Conservation (phyloP, 2,113 vertebrate genomes). For the Ptilorrhoa leucosticta region DNA sequence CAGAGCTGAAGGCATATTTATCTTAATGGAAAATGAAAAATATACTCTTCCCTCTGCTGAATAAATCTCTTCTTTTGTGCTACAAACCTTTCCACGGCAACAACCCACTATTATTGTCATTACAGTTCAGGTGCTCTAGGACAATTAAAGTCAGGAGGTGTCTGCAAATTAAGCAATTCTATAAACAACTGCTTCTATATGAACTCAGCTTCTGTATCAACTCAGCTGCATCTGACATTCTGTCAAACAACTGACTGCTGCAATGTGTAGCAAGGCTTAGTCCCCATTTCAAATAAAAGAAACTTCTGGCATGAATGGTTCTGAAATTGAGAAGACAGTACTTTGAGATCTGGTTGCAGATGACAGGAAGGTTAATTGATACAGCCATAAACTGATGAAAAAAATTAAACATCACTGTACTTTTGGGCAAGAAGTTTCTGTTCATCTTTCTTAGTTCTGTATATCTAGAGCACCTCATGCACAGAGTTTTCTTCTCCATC, state of each 20-base stretch:
- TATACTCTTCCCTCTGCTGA: background rate
- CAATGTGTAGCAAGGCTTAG: background rate
- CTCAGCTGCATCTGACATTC: background rate
- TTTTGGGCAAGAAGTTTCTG: background rate
- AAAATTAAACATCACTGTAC: background rate
- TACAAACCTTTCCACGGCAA: background rate
- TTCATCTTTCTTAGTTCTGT: background rate
- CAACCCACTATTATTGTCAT: background rate
- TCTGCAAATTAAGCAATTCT: conserved; percentile 20
- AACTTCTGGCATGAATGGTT: background rate
- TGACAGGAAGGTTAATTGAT: background rate
- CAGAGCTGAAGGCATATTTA: background rate
- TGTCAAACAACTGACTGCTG: background rate
- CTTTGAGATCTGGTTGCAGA: background rate
- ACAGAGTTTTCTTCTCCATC: background rate
- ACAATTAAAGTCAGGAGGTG: conserved; percentile 5
- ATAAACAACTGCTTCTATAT: background rate
- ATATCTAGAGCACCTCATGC: background rate
- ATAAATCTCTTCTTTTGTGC: background rate
- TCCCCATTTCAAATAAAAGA: background rate
- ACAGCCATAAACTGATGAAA: background rate
- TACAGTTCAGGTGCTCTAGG: background rate
- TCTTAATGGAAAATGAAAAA: conserved; percentile 40
- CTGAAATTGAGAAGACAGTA: background rate
- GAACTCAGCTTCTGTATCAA: background rate